Evolutionary conservation across 1,140 invertebrate genomes (phyloP), one percentile per base, ranked within the genome.

Genomic region (Asobara japonica): DNA sequence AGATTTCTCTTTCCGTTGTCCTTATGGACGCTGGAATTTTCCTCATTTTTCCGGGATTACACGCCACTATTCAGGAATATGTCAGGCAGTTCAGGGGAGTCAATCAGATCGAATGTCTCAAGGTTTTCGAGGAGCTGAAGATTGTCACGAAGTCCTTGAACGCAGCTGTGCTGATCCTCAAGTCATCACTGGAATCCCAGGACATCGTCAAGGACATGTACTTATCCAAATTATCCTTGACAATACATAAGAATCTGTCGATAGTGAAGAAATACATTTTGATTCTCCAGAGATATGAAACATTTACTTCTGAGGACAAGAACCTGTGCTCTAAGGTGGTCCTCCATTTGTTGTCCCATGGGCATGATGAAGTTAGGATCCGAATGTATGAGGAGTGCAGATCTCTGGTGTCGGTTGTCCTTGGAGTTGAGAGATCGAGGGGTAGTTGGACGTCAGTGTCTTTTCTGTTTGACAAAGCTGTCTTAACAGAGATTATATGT

Each of bases 401-500:
- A 27, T 73, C 72, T 65, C 72, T 84, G 69, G 79, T 89, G 8
- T 77, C 82, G 18, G 74, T 36, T 29, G 79, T 82, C 70, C 78
- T 89, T 11, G 87, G 88, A 25, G 76, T 86, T 18, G 84, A 86
- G 74, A 79, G 84, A n/a, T 83, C 78, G 73, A 74, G 72, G 72
- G 79, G 74, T n/a, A 84, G 75, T 7, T 87, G 84, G 76, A 80
- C 81, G 64, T 83, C 84, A 73, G 73, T 89, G 31, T 68, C 78
- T 27, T 90, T 92, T 80, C 77, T 92, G 22, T 85, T 90, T 45
- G 85, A 90, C 72, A 78, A 88, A 1, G 83, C 82, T 65, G 83
- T 92, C 36, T 77, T 93, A 18, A 90, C 84, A n/a, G 91, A 92
- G 84, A 91, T 93, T 65, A 89, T 91, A 73, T 89, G 88, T 78